Percentiles rank a stretch among this genome's conserved stretches.
These are phyloP conservation scores for Hirtodrosophila duncani DNA, from an alignment of 2,888 invertebrate species.

Conservation along the genomic window DNA sequence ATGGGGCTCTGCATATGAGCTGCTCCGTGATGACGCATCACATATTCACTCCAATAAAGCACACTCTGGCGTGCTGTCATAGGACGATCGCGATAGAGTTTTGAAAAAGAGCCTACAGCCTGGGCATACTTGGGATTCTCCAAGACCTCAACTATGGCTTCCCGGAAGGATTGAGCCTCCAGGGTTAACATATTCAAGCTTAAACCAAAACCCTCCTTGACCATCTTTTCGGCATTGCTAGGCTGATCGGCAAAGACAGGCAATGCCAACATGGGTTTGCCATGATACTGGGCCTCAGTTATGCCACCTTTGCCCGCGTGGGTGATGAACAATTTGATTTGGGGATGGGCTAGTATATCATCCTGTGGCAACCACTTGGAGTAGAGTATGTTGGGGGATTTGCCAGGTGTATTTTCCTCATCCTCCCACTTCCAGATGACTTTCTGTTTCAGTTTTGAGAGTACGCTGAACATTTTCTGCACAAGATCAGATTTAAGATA, in stretches of 20 bases:
- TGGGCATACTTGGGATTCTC: slow-evolving; percentile 52
- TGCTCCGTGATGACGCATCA: slow-evolving; percentile 80
- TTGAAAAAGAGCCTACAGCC: slow-evolving; percentile 77
- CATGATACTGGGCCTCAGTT: slow-evolving; percentile 82
- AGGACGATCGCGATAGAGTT: slow-evolving; percentile 80
- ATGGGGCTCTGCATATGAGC: slow-evolving; percentile 79
- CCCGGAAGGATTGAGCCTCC: slow-evolving; percentile 44
- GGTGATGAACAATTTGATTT: slow-evolving; percentile 81
- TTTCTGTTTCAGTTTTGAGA: slow-evolving; percentile 81
- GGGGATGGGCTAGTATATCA: slow-evolving; percentile 82
- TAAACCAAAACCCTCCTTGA: slow-evolving; percentile 60
- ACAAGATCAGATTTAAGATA: slow-evolving; percentile 80
- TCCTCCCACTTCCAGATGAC: slow-evolving; percentile 85
- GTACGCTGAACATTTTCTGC: slow-evolving; percentile 80
- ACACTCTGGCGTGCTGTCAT: slow-evolving; percentile 79
- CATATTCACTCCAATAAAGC: slow-evolving; percentile 81
- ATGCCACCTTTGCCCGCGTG: slow-evolving; percentile 84
- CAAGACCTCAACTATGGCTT: slow-evolving; percentile 53
- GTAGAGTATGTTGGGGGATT: slow-evolving; percentile 78
- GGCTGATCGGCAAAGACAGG: slow-evolving; percentile 75
- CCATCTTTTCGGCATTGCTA: slow-evolving; percentile 57
- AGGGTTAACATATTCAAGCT: slow-evolving; percentile 43
- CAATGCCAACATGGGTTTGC: slow-evolving; percentile 79
- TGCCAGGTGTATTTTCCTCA: slow-evolving; percentile 78
- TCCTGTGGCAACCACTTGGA: slow-evolving; percentile 85